phyloP scores from a whole-genome alignment of 2,113 vertebrate species.

The Anolis sagrei region DNA sequence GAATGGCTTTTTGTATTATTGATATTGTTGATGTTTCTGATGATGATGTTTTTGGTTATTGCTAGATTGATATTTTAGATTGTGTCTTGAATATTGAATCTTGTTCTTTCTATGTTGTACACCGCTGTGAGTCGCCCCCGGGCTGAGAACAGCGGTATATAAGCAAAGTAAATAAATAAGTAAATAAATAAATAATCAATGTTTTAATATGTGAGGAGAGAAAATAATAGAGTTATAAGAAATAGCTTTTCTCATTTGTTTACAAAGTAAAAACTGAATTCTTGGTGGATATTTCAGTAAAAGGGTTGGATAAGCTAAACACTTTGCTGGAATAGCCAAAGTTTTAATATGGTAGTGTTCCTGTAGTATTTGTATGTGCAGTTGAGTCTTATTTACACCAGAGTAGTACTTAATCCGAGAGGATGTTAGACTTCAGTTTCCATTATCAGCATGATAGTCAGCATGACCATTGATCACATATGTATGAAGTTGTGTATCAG shows the following conservation, averaged over 20 bases:
- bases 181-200: slow-evolving; percentile 11
- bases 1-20: too few species aligned
- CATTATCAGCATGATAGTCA: background rate
- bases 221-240: background rate
- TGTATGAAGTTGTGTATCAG: too few species aligned
- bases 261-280: background rate
- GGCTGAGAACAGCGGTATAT: too few species aligned
- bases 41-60: too few species aligned
- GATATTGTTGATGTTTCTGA: too few species aligned
- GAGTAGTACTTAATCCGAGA: too few species aligned
- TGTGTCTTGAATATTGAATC: too few species aligned
- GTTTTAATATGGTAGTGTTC: background rate
- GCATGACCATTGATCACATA: background rate
- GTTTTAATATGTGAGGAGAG: slow-evolving; percentile 9
- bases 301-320: background rate
- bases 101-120: too few species aligned
- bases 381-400: background rate
- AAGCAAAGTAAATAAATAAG: too few species aligned
- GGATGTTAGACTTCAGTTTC: too few species aligned
- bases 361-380: background rate
- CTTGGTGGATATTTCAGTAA: background rate
- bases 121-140: too few species aligned
- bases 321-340: background rate
- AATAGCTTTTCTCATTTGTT: background rate
- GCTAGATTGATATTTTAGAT: too few species aligned